Evolutionary conservation across 2,888 invertebrate species (phyloP).

Genomic region (Calephelis perditalis): DNA sequence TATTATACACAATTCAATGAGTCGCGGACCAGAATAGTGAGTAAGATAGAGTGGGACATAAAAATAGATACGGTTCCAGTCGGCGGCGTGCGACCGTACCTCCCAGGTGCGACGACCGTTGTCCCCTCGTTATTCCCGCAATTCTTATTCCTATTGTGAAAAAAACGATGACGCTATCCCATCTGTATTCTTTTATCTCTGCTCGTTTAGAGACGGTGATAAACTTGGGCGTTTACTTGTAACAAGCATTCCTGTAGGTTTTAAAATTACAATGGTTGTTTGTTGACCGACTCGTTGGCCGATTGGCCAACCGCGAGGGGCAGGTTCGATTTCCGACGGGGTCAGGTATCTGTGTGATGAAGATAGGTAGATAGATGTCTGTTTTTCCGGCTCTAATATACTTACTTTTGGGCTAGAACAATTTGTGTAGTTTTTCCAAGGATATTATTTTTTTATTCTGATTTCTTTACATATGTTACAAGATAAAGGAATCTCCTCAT

Average conservation of each 20-base stretch:
- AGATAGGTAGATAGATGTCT: no score
- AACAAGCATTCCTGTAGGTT: neutral
- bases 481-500: no score
- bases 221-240: neutral
- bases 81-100: conserved; percentile 65
- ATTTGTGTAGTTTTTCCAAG: no score
- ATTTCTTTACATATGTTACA: no score
- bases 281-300: no score
- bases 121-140: conserved; percentile 43
- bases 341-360: no score
- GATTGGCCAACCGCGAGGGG: no score
- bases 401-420: no score
- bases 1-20: conserved; percentile 79
- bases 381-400: no score
- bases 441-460: no score
- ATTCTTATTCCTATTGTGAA: conserved; percentile 26
- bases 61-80: conserved; percentile 74
- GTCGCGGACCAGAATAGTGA: conserved; percentile 77
- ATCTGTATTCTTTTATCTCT: neutral
- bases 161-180: neutral
- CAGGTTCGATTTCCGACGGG: no score
- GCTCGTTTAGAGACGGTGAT: neutral
- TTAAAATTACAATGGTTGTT: no score
- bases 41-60: conserved; percentile 74
- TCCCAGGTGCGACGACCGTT: conserved; percentile 71